Conservation (phyloP, 1,140 invertebrate genomes). For the Danaus plexippus region DNA sequence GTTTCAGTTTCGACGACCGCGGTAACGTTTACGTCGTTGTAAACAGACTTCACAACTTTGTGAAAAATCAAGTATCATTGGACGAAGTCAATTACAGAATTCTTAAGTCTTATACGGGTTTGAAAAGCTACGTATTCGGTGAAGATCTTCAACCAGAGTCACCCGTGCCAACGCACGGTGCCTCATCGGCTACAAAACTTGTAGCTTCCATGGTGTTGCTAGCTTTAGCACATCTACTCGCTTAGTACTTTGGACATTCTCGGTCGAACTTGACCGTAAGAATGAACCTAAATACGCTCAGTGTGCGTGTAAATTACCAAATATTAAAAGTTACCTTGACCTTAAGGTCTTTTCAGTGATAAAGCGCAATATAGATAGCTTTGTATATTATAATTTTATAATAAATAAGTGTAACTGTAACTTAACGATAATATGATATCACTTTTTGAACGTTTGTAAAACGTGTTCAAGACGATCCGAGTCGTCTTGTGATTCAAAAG, state of each 20-base stretch:
- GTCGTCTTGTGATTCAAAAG: constrained; percentile 35
- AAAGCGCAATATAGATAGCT: constrained; percentile 59
- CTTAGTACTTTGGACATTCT: constrained; percentile 33
- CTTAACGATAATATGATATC: constrained; percentile 19
- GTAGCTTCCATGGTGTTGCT: constrained; percentile 41
- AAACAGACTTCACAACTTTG: constrained; percentile 77
- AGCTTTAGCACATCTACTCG: constrained; percentile 45
- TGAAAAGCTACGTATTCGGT: constrained; percentile 77
- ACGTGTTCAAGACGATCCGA: constrained; percentile 46
- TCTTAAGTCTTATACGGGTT: constrained; percentile 69
- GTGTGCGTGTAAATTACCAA: constrained; percentile 62
- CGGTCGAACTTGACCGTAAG: constrained; percentile 30
- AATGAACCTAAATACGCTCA: constrained; percentile 31
- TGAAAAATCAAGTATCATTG: constrained; percentile 70
- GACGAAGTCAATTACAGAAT: constrained; percentile 75
- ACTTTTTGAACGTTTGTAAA: constrained; percentile 34
- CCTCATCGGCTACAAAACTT: constrained; percentile 33
- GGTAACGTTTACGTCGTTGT: constrained; percentile 77
- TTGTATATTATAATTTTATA: constrained; percentile 42
- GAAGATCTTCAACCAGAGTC: constrained; percentile 35
- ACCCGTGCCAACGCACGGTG: constrained; percentile 19
- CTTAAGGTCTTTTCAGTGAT: constrained; percentile 56
- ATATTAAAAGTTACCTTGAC: constrained; percentile 69
- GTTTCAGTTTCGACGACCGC: constrained; percentile 78
- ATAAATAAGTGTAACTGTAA: constrained; percentile 29